Base-by-base conservation (phyloP, 2,888 invertebrate genomes). In the Scaptomyza caliginosa region DNA sequence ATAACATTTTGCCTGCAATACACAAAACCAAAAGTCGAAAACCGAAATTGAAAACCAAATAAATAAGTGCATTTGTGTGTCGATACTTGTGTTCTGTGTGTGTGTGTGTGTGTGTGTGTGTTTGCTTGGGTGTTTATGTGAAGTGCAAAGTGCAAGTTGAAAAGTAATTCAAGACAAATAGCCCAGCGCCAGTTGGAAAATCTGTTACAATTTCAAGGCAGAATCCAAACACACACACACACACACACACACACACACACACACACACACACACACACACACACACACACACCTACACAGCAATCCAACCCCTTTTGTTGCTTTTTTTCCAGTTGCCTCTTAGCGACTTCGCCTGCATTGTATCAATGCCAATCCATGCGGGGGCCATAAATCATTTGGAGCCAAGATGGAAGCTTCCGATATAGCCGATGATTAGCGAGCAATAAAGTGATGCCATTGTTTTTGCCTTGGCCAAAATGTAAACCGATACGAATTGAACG, bases 161-260 rank as follows among this genome's bases (percentile, higher is more conserved):
- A 68, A 77, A 74, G 74, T 73, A 85, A 82, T 85, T 73, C 79
- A 69, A 81, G 75, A 64, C 85, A 81, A 84, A 84, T 71, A 70
- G 67, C 62, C 69, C 36, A 69, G 38, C 67, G 72, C 59, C 78
- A 67, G 62, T 66, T 67, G 64, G 46, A 67, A 68, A 82, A 81
- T 82, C 67, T 66, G 72, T 79, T 72, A 62, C 67, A 74, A 51
- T 60, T 74, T 45, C 51, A 38, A 32, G 48, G 60, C 56, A 52
- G 30, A 34, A 39, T 19, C 43, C 17, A 38, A 50, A 50, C 10
- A 24, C 26, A 49, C 19, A 39, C 23, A 32, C 26, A 32, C 23
- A 26, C 10, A 48, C 17, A 21, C 21, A 32, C 23, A 17, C 39
- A n/a, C 28, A 32, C 19, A n/a, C 39, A n/a, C 28, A 32, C 19